phyloP scores from a whole-genome alignment of 2,888 invertebrate genomes.

The Eurytoma adleriae region DNA sequence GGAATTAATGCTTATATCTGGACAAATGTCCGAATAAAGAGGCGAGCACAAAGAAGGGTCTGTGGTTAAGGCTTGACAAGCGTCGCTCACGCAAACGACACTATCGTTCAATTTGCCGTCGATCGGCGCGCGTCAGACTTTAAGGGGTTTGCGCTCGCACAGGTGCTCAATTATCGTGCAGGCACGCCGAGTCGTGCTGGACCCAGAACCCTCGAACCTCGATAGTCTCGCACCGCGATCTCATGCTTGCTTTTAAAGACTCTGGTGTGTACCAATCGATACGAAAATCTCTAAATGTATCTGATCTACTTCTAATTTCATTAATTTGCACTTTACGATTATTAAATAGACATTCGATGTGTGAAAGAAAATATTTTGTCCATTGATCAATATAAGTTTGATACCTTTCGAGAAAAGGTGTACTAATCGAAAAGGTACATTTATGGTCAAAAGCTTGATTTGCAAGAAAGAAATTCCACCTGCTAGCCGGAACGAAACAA shows the following conservation, averaged over 20 bases:
- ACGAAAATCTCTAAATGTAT: no score
- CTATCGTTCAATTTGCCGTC: constrained; percentile 56
- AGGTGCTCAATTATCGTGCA: constrained; percentile 37
- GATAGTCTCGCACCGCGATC: background rate
- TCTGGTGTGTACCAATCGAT: no score
- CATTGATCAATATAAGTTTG: no score
- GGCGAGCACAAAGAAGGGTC: constrained; percentile 16
- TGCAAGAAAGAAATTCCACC: constrained; percentile 28
- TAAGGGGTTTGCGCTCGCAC: background rate
- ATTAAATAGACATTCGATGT: no score
- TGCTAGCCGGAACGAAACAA: constrained; percentile 17
- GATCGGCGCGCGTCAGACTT: constrained; percentile 5
- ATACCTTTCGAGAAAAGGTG: no score
- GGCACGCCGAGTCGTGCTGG: background rate
- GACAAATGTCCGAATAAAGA: constrained; percentile 50
- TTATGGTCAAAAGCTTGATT: background rate
- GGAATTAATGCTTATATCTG: constrained; percentile 23
- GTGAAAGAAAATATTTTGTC: no score
- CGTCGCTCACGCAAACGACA: constrained; percentile 52
- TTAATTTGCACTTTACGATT: no score
- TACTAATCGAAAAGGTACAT: no score
- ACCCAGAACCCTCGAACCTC: background rate
- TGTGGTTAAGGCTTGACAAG: constrained; percentile 20
- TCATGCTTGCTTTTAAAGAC: no score
- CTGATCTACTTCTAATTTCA: no score